Base-by-base conservation (phyloP, 2,888 invertebrate genomes). In the Heliconius ethilla region DNA sequence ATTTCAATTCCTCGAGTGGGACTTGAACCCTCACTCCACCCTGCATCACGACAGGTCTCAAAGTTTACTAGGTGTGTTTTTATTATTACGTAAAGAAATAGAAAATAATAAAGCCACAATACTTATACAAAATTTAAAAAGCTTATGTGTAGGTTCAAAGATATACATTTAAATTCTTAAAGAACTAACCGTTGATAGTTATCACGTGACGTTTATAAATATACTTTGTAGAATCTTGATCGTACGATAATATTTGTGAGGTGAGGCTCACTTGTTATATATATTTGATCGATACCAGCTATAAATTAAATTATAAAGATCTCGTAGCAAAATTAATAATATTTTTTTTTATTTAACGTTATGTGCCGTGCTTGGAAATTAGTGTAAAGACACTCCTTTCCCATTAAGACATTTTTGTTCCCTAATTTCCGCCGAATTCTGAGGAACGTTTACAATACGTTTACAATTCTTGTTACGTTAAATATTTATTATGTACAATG, bases 121-220 rank as follows among this genome's bases (percentile, higher is more conserved):
- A 51, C 7, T 51, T 51, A 27, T 27, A 37, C 22, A 37, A 3
- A 40, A 13, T 15, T 9, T 25, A 25, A 45, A 37, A 59, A 33
- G 1, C n/a, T 33, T 25, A n/a, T 15, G 59, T 33, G 5, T n/a
- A 40, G 37, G n/a, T 37, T 37, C 15, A 15, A 59, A 72, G 11
- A 33, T 59, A 33, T 37, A n/a, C 5, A 10, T 63, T 40, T 74
- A 74, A 37, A 37, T 37, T 40, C 62, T 74, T 62, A 1, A 74
- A 62, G 37, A 63, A 74, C 37, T 62, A 10, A 74, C 18, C 63
- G 33, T 25, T 45, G 63, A 63, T 74, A 63, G 62, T 10, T 74
- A 74, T 74, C 74, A 15, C 2, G n/a, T 33, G 72, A 72, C 59
- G 55, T 59, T 59, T 70, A 70, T 59, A 72, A 72, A 72, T 72